Evolutionary conservation across 2,888 invertebrate species (phyloP).

Genomic region (Philhelius pedissequus): DNA sequence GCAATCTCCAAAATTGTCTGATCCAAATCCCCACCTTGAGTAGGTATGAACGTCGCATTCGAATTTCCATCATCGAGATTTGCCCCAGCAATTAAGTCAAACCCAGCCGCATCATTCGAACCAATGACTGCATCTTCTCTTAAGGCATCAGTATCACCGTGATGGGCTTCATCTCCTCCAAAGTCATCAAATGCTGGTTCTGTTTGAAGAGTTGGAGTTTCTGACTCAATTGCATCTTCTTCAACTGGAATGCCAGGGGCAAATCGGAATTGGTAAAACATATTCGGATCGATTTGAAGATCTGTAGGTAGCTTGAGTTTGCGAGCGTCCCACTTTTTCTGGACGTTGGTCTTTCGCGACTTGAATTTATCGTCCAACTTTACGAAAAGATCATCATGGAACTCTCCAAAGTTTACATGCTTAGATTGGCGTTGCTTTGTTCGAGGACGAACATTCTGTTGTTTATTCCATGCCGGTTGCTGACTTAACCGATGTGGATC

Average conservation of each 20-base stretch:
- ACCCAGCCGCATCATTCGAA: not conserved
- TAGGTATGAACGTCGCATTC: constrained; percentile 8
- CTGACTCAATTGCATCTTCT: constrained; percentile 53
- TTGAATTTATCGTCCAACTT: constrained; percentile 73
- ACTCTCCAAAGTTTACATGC: constrained; percentile 73
- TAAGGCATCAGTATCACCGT: constrained; percentile 80
- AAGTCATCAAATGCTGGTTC: constrained; percentile 44
- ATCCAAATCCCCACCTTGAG: constrained; percentile 51
- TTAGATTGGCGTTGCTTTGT: constrained; percentile 71
- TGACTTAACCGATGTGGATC: constrained; percentile 42
- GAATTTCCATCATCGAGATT: not conserved
- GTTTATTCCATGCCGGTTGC: constrained; percentile 14
- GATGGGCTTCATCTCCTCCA: constrained; percentile 16
- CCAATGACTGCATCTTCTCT: constrained; percentile 80
- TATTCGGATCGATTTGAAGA: constrained; percentile 72
- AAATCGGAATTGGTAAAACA: constrained; percentile 73
- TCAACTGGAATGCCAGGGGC: constrained; percentile 74
- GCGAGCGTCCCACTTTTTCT: constrained; percentile 78
- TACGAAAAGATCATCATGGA: constrained; percentile 73
- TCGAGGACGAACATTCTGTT: constrained; percentile 1
- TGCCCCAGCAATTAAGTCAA: not conserved
- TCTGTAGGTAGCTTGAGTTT: constrained; percentile 77
- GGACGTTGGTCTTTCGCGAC: constrained; percentile 74
- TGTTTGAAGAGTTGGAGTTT: constrained; percentile 43
- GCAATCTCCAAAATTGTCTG: constrained; percentile 77